phyloP scores from a whole-genome alignment of 2,797 vertebrate genomes.

The Atherinosoma microstoma region DNA sequence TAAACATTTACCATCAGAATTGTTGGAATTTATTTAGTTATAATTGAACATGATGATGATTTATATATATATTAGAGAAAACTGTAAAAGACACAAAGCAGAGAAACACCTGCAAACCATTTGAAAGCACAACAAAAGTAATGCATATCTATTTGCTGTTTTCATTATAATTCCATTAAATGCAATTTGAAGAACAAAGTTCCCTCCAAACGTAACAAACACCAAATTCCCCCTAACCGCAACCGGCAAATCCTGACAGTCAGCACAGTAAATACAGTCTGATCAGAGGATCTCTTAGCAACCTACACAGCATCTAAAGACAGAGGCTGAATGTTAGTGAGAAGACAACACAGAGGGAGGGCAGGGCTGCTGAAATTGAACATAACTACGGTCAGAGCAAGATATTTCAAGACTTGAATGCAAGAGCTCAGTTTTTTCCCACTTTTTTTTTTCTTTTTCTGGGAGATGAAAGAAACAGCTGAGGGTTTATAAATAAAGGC shows the following conservation, averaged over 20 bases:
- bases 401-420: constrained; percentile 88
- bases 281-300: constrained; percentile 24
- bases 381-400: constrained; percentile 83
- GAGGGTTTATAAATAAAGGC: constrained; percentile 86
- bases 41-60: neutral
- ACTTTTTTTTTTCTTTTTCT: constrained; percentile 62
- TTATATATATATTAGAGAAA: neutral
- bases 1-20: neutral
- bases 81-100: neutral
- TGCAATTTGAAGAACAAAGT: neutral
- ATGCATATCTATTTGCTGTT: neutral
- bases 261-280: constrained; percentile 11
- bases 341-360: constrained; percentile 46
- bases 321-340: constrained; percentile 33
- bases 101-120: neutral
- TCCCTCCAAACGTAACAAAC: neutral
- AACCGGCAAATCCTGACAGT: neutral
- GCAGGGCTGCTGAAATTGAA: constrained; percentile 76
- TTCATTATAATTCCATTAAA: constrained; percentile 6
- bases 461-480: constrained; percentile 86
- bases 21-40: neutral
- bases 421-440: constrained; percentile 68
- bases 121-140: neutral
- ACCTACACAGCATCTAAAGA: constrained; percentile 32
- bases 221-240: neutral